Evolutionary conservation across 2,113 vertebrate genomes (phyloP).

Genomic region (Blennius ocellaris): DNA sequence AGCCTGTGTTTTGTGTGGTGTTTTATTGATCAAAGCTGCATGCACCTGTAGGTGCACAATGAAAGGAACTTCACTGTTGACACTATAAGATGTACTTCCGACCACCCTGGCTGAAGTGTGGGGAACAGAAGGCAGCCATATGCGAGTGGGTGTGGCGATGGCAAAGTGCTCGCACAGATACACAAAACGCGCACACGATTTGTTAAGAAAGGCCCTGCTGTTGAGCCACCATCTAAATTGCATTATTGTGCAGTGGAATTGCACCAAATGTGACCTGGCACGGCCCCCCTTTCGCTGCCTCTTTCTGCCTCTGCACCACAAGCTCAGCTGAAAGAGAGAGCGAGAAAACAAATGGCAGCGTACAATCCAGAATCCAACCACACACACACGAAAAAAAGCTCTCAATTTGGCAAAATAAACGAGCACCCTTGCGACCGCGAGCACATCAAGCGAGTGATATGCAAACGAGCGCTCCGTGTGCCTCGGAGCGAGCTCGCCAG

Average conservation of each 20-base stretch:
- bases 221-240: conserved; percentile 38
- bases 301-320: conserved; percentile 20
- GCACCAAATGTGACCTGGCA: conserved; percentile 39
- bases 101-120: conserved; percentile 30
- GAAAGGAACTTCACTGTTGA: conserved; percentile 25
- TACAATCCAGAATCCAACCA: conserved; percentile 23
- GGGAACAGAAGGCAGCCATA: conserved; percentile 67
- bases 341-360: conserved; percentile 6
- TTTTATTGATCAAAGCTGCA: not conserved
- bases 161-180: conserved; percentile 34
- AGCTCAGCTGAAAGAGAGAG: conserved; percentile 17
- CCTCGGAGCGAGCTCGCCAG: conserved; percentile 58
- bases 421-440: conserved; percentile 25
- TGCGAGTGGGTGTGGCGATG: conserved; percentile 54
- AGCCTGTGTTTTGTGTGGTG: not conserved
- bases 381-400: conserved; percentile 3
- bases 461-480: conserved; percentile 46
- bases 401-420: conserved; percentile 63
- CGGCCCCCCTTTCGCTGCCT: not conserved
- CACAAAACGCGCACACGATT: conserved; percentile 27
- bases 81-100: conserved; percentile 6
- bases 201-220: conserved; percentile 37
- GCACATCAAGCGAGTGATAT: conserved; percentile 46
- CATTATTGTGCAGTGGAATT: conserved; percentile 22
- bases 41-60: not conserved